Evolutionary conservation across 2,888 invertebrate genomes (phyloP).

Genomic region (Leptarthrus brevirostris): DNA sequence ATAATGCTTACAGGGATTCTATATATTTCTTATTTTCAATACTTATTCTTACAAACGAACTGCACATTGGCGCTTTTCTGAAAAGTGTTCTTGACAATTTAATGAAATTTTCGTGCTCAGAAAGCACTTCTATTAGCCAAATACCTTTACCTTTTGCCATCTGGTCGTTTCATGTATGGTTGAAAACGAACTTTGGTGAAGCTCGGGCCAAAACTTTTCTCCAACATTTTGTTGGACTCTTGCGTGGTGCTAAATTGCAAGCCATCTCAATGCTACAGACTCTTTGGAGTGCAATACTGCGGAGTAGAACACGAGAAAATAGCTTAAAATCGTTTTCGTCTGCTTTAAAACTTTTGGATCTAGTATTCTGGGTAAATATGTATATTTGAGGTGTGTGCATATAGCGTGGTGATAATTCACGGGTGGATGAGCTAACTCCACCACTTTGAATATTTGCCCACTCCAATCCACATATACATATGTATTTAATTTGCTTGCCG

Average conservation of each 20-base stretch:
- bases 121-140: constrained; percentile 17
- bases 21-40: no score
- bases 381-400: background rate
- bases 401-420: constrained; percentile 25
- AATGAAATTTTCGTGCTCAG: constrained; percentile 41
- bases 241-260: constrained; percentile 22
- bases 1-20: no score
- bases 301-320: background rate
- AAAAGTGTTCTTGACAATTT: constrained; percentile 42
- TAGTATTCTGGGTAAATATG: background rate
- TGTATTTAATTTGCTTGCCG: constrained; percentile 41
- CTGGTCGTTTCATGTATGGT: background rate
- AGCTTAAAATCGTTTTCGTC: constrained; percentile 1
- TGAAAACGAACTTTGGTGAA: background rate
- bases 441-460: constrained; percentile 18
- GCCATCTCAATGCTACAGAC: background rate
- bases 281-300: background rate
- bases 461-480: background rate
- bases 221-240: background rate
- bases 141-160: background rate
- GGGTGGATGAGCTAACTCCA: constrained; percentile 20
- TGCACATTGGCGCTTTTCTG: background rate
- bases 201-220: constrained; percentile 20
- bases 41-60: no score
- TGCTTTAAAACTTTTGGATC: background rate